These are phyloP conservation scores for Lycaon pictus DNA, from an alignment of 2,113 vertebrate genomes.

Conservation along the genomic window DNA sequence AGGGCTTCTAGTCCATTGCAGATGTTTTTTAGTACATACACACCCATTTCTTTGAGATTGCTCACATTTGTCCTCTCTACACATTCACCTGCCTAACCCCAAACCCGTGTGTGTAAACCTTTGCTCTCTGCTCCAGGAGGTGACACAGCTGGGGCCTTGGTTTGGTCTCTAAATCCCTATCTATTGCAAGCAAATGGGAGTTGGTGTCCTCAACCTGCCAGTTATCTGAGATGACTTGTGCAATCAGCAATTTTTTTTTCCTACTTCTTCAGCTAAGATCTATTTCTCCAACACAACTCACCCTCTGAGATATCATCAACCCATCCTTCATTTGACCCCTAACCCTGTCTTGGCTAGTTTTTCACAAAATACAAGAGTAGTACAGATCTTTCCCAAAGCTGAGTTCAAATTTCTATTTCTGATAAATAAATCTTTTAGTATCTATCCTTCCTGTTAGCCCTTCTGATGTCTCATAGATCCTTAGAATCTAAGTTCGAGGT, in stretches of 20 bases:
- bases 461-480: neutral
- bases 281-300: neutral
- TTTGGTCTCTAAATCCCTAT: neutral
- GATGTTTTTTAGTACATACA: neutral
- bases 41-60: neutral
- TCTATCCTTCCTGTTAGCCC: neutral
- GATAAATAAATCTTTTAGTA: neutral
- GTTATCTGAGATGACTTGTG: neutral
- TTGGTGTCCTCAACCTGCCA: neutral
- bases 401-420: neutral
- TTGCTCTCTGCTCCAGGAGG: neutral
- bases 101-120: neutral
- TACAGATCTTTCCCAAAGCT: neutral
- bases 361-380: neutral
- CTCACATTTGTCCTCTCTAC: neutral
- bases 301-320: no score
- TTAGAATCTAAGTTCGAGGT: neutral
- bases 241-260: neutral
- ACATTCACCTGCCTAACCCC: no score
- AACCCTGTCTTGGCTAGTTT: neutral
- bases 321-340: neutral
- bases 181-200: neutral
- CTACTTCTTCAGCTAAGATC: neutral
- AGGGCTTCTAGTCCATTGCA: neutral
- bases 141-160: neutral